A percentile compares a stretch with the other conserved stretches of the same genome.
Evolutionary conservation across 2,113 vertebrate species (phyloP).

Genomic region (Colinus virginianus): DNA sequence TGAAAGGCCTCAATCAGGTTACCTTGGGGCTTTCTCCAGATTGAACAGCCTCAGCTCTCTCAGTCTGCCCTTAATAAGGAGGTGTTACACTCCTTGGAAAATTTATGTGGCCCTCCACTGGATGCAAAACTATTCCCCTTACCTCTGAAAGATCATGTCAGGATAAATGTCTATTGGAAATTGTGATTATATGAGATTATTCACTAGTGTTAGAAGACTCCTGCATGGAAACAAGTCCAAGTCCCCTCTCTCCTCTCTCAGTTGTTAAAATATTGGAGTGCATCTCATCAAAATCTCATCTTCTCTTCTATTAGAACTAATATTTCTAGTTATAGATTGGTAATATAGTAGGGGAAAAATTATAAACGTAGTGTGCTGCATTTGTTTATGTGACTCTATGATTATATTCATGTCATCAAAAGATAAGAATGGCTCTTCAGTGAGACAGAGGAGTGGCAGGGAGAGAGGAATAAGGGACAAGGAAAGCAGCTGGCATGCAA

Average conservation of each 20-base stretch:
- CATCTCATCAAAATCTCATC: neutral
- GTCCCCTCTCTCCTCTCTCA: fast-evolving
- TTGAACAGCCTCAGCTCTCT: too few relatives aligned
- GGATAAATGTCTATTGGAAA: neutral
- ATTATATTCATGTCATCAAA: neutral
- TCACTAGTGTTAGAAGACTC: neutral
- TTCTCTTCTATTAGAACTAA: neutral
- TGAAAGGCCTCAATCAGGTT: too few relatives aligned
- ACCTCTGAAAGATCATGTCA: neutral
- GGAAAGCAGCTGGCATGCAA: neutral
- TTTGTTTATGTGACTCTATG: too few relatives aligned
- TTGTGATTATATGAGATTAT: neutral
- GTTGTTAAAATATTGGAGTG: neutral
- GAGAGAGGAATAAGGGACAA: neutral
- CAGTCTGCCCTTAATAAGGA: too few relatives aligned
- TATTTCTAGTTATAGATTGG: neutral
- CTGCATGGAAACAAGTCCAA: neutral
- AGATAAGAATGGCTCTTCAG: fast-evolving
- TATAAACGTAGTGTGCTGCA: neutral
- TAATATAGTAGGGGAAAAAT: neutral
- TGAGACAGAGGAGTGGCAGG: neutral
- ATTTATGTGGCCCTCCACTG: too few relatives aligned
- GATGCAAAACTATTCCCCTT: too few relatives aligned
- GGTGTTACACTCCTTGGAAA: too few relatives aligned
- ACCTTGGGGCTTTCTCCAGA: too few relatives aligned